Conservation (phyloP, 2,888 invertebrate genomes). For the Andrena minutula region DNA sequence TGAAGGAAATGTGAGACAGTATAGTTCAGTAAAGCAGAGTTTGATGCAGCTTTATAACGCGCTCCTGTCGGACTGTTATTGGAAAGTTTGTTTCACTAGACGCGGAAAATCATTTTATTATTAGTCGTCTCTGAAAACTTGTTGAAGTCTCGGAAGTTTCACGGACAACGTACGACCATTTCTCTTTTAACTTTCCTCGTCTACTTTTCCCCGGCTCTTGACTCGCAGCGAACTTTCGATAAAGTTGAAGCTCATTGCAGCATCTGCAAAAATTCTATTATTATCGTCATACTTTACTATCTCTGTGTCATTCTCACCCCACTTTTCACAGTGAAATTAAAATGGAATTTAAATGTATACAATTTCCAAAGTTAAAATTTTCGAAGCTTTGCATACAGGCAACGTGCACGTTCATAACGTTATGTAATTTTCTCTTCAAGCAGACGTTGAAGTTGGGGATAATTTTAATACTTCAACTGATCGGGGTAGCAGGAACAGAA, state of each 20-base stretch:
- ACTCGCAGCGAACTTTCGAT: conserved; percentile 9
- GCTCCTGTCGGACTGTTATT: conserved; percentile 17
- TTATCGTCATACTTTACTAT: no score
- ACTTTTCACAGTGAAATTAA: no score
- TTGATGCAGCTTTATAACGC: conserved; percentile 7
- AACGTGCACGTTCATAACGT: no score
- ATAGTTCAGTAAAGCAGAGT: background rate
- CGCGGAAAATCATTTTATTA: conserved; percentile 44
- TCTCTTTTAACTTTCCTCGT: conserved; percentile 14
- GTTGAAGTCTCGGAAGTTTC: conserved; percentile 50
- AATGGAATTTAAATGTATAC: no score
- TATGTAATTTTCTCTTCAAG: background rate
- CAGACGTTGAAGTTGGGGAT: background rate
- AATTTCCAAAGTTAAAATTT: no score
- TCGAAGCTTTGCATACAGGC: no score
- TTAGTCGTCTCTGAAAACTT: conserved; percentile 47
- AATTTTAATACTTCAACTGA: background rate
- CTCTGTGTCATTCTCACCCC: no score
- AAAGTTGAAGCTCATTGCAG: conserved; percentile 17
- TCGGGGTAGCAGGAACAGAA: background rate
- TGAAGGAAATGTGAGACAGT: background rate
- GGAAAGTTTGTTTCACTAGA: conserved; percentile 19
- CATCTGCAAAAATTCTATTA: background rate
- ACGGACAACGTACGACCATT: conserved; percentile 24
- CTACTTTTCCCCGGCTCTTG: conserved; percentile 4